These are phyloP conservation scores for Gymnarchus niloticus DNA, from an alignment of 2,113 vertebrate species.

Conservation along the genomic window DNA sequence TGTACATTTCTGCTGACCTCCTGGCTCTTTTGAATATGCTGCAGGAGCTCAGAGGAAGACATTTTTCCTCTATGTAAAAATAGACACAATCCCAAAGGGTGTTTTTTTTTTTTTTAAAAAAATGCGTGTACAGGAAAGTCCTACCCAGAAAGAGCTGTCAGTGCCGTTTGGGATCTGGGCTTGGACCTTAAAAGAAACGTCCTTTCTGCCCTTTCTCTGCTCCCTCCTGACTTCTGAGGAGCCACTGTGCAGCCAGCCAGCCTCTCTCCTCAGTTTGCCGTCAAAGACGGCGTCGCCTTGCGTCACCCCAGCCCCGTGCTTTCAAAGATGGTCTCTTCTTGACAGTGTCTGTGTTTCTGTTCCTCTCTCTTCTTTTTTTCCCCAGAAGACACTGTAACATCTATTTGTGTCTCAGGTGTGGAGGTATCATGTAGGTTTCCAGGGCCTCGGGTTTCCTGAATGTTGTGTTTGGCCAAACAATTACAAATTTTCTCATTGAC, in stretches of 20 bases:
- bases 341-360: background rate
- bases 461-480: background rate
- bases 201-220: background rate
- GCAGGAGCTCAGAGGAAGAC: background rate
- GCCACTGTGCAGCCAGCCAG: background rate
- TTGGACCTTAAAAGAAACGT: background rate
- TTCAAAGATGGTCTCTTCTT: background rate
- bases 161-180: background rate
- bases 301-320: background rate
- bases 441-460: background rate
- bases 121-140: background rate
- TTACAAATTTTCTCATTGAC: background rate
- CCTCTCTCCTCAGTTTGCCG: background rate
- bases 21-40: background rate
- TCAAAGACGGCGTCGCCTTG: background rate
- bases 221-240: background rate
- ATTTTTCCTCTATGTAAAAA: background rate
- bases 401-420: constrained; percentile 8
- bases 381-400: background rate
- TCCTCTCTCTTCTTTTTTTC: background rate
- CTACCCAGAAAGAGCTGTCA: background rate
- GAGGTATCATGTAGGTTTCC: background rate
- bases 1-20: background rate
- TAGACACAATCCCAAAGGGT: background rate
- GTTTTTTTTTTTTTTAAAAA: background rate